Evolutionary conservation across 2,797 vertebrate genomes (phyloP).

Genomic region (Myotis daubentonii): DNA sequence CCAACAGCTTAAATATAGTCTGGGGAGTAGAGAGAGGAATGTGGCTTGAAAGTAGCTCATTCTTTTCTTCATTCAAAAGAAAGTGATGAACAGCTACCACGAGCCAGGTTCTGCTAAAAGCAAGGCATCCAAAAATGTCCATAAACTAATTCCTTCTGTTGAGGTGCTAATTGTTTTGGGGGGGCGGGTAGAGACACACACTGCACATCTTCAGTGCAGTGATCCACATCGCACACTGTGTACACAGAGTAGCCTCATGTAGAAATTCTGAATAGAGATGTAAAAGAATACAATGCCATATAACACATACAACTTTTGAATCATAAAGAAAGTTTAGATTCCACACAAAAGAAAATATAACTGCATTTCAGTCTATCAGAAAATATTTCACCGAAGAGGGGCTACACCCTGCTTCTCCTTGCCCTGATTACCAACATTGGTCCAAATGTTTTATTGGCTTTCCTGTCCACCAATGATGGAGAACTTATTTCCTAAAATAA

Average conservation of each 20-base stretch:
- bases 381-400: neutral
- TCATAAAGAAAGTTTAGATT: neutral
- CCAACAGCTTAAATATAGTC: neutral
- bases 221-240: neutral
- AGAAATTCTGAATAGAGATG: neutral
- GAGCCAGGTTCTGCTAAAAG: neutral
- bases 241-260: neutral
- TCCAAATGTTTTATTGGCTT: neutral
- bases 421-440: neutral
- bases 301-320: neutral
- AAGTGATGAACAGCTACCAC: neutral
- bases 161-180: neutral
- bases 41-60: neutral
- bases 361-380: neutral
- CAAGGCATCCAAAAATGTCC: neutral
- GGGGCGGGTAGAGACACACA: neutral
- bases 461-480: neutral
- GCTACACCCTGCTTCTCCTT: neutral
- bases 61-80: constrained; percentile 1
- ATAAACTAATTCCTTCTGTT: neutral
- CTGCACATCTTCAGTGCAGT: neutral
- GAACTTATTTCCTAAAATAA: neutral
- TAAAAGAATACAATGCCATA: neutral
- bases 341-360: neutral
- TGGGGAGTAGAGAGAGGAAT: neutral